Evolutionary conservation across 1,140 invertebrate species (phyloP).

Genomic region (Drosophila suzukii): DNA sequence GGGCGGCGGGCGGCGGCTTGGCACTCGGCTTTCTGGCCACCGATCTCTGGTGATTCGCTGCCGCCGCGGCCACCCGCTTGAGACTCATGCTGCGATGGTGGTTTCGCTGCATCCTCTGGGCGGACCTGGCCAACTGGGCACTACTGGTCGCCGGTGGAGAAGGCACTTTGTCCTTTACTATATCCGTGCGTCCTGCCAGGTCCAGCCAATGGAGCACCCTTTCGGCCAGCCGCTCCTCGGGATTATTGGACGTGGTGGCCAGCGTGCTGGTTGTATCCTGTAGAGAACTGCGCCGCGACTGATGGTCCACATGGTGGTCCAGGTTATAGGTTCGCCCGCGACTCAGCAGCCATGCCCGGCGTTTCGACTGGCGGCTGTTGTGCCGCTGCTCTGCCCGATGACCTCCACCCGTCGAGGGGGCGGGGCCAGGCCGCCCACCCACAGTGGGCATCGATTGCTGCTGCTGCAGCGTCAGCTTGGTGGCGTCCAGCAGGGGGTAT

Average conservation of each 20-base stretch:
- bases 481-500: constrained; percentile 62
- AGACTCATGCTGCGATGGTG: constrained; percentile 45
- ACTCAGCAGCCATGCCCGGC: constrained; percentile 62
- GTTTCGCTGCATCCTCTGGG: constrained; percentile 40
- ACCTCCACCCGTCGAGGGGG: constrained; percentile 3
- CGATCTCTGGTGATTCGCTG: constrained; percentile 38
- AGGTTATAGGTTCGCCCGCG: constrained; percentile 58
- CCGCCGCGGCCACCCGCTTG: constrained; percentile 40
- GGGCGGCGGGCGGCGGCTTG: constrained; percentile 12
- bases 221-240: constrained; percentile 77
- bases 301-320: constrained; percentile 49
- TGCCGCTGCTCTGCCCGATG: constrained; percentile 19
- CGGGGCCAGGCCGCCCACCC: constrained; percentile 25
- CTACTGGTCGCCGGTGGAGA: constrained; percentile 21
- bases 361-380: constrained; percentile 47
- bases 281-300: constrained; percentile 70
- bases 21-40: constrained; percentile 30
- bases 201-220: constrained; percentile 82
- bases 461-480: constrained; percentile 61
- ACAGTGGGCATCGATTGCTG: constrained; percentile 40
- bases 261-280: constrained; percentile 51
- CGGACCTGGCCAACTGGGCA: constrained; percentile 31
- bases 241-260: constrained; percentile 49
- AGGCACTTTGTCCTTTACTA: constrained; percentile 38
- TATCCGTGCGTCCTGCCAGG: constrained; percentile 69